Conservation (phyloP, 2,888 invertebrate species). For the Colostygia pectinataria region DNA sequence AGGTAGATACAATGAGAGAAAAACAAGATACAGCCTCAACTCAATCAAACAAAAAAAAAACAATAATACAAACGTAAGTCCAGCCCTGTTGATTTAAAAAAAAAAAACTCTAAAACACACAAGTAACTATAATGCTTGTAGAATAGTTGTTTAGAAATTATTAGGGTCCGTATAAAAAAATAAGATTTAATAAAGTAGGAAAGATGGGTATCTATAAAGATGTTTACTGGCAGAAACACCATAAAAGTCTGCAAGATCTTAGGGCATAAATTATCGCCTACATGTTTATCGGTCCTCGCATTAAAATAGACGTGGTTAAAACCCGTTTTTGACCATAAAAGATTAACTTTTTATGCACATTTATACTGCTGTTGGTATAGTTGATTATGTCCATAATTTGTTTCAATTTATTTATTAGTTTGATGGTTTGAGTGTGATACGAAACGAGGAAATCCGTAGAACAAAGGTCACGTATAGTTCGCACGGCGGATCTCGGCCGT, state of each 20-base stretch:
- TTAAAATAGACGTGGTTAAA: not conserved
- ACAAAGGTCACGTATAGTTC: too few species aligned
- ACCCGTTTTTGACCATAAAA: constrained; percentile 11
- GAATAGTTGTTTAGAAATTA: too few species aligned
- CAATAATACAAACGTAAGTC: too few species aligned
- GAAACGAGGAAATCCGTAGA: too few species aligned
- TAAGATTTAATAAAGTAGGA: not conserved
- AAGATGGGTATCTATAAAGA: not conserved
- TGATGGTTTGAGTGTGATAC: not conserved
- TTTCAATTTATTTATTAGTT: not conserved
- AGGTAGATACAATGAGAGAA: too few species aligned
- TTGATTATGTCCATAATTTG: constrained; percentile 3
- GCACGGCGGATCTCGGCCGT: too few species aligned
- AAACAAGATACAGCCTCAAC: too few species aligned
- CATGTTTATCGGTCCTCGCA: constrained; percentile 12
- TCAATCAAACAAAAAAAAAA: too few species aligned
- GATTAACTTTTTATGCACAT: constrained; percentile 9
- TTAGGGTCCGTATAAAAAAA: too few species aligned
- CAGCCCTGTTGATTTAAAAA: too few species aligned
- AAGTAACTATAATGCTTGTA: too few species aligned
- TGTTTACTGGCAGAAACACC: constrained; percentile 4
- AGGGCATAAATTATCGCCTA: constrained; percentile 15
- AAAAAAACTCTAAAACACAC: too few species aligned
- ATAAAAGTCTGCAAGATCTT: constrained; percentile 2
- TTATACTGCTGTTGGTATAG: not conserved